phyloP scores from a whole-genome alignment of 92 coral and sea anemone genomes.

The Metridium senile region DNA sequence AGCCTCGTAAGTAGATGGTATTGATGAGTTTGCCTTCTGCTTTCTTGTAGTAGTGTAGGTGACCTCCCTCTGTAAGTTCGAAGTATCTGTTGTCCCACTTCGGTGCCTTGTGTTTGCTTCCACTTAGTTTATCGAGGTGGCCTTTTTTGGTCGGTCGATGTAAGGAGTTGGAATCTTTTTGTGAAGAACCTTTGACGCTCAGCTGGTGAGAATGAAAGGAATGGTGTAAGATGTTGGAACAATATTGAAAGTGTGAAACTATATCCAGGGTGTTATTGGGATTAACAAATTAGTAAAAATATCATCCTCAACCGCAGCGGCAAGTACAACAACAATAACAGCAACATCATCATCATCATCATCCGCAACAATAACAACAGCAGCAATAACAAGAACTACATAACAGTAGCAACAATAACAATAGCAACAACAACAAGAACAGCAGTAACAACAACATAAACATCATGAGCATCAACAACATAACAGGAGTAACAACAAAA shows the following conservation, averaged over 20 bases:
- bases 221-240: background rate
- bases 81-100: conserved; percentile 97
- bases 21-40: conserved; percentile 87
- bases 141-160: conserved; percentile 84
- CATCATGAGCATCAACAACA: no score
- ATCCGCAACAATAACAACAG: background rate
- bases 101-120: conserved; percentile 86
- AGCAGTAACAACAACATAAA: no score
- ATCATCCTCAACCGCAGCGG: no score
- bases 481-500: no score
- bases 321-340: background rate
- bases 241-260: background rate
- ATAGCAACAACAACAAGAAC: no score
- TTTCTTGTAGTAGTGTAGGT: conserved; percentile 84
- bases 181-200: conserved; percentile 56
- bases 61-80: conserved; percentile 84
- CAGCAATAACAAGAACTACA: background rate
- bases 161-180: conserved; percentile 20
- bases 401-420: background rate
- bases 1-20: conserved; percentile 87
- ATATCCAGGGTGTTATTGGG: no score
- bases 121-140: conserved; percentile 83
- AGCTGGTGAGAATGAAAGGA: conserved; percentile 32
- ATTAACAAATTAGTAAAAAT: no score
- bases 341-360: conserved; percentile 4